These are phyloP conservation scores for Leptopilina clavipes DNA, from an alignment of 1,140 invertebrate species.

Conservation along the genomic window DNA sequence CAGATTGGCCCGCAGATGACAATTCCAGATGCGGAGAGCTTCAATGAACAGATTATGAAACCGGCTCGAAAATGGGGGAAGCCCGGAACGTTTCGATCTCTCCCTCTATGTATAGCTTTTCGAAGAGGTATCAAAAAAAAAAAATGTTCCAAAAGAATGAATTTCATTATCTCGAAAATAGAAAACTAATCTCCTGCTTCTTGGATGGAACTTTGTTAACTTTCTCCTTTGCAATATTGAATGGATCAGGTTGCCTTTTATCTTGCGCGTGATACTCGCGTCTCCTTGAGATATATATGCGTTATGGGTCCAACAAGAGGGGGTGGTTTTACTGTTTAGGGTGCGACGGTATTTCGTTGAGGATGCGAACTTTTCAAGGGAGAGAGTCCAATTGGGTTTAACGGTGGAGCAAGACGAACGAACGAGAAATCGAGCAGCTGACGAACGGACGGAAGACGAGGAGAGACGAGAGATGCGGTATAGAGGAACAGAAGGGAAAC, in stretches of 20 bases:
- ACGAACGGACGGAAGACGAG: constrained; percentile 63
- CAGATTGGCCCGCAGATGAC: constrained; percentile 66
- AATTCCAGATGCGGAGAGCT: constrained; percentile 63
- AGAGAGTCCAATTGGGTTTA: constrained; percentile 44
- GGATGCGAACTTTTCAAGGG: constrained; percentile 11
- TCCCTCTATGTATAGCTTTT: not conserved
- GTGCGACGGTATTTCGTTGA: constrained; percentile 45
- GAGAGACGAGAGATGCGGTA: constrained; percentile 46
- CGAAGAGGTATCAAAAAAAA: constrained; percentile 6
- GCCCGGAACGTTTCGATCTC: constrained; percentile 1
- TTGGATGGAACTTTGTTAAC: not conserved
- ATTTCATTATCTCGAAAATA: constrained; percentile 32
- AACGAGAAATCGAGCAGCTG: constrained; percentile 71
- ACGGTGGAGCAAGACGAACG: constrained; percentile 52
- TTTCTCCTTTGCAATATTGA: not conserved
- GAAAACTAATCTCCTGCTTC: not conserved
- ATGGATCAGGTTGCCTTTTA: not conserved
- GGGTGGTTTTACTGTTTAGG: constrained; percentile 39
- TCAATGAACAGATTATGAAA: constrained; percentile 69
- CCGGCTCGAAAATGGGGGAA: constrained; percentile 39
- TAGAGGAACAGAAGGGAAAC: constrained; percentile 47
- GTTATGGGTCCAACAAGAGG: constrained; percentile 24
- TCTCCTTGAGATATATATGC: constrained; percentile 3
- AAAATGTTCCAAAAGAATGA: constrained; percentile 8
- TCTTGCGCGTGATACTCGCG: not conserved